phyloP scores from a whole-genome alignment of 2,113 vertebrate species.

The Tylochromis polylepis region DNA sequence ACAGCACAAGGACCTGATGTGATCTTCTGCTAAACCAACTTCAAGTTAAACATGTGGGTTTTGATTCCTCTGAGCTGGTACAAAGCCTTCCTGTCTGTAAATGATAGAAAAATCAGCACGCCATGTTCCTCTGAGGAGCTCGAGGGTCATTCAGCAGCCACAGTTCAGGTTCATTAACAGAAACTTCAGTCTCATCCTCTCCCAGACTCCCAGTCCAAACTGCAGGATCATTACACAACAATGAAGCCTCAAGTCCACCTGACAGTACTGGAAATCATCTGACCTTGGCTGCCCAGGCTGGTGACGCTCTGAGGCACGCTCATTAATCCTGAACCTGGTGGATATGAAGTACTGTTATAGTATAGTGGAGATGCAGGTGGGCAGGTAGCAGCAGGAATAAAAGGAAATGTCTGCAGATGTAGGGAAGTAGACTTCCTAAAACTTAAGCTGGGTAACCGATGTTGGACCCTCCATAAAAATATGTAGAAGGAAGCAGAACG shows the following conservation, averaged over 20 bases:
- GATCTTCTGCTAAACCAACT: neutral
- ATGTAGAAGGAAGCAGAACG: neutral
- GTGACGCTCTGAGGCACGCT: neutral
- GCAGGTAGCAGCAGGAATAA: neutral
- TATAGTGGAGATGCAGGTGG: neutral
- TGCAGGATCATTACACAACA: neutral
- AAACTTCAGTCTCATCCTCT: neutral
- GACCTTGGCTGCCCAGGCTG: neutral
- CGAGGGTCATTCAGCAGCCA: neutral
- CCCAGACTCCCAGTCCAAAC: neutral
- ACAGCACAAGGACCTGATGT: neutral
- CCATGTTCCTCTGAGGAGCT: neutral
- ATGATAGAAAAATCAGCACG: rapidly evolving
- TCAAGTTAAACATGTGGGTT: neutral
- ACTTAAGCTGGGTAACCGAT: neutral
- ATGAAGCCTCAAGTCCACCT: neutral
- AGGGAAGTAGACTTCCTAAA: neutral
- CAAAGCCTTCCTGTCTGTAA: rapidly evolving
- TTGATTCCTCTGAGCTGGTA: neutral
- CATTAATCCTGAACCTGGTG: neutral
- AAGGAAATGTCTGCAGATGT: neutral
- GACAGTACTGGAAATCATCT: neutral
- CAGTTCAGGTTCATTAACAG: neutral
- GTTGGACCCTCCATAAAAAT: neutral
- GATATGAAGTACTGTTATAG: neutral